A percentile compares a stretch with the other conserved stretches of the same genome.
Conservation (phyloP, 64 coral and sea anemone species). For the Montipora efflorescens region DNA sequence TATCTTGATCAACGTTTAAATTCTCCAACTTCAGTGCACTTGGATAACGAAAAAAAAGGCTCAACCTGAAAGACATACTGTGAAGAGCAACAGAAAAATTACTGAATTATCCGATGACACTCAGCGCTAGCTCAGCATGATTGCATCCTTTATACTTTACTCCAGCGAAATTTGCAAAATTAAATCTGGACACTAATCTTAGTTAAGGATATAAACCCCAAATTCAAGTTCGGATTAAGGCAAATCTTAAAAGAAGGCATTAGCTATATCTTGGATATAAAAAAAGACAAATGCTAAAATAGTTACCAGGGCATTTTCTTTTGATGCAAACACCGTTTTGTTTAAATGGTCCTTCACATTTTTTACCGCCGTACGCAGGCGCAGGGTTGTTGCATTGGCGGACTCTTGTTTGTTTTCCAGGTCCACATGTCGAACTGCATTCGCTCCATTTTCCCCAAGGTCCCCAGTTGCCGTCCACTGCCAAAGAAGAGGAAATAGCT, state of each 20-base stretch:
- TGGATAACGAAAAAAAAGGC: too few species aligned
- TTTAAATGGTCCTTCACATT: slow-evolving; percentile 15
- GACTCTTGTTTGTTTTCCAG: slow-evolving; percentile 22
- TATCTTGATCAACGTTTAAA: too few species aligned
- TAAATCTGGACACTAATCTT: too few species aligned
- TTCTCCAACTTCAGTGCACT: too few species aligned
- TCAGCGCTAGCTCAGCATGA: too few species aligned
- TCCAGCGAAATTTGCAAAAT: too few species aligned
- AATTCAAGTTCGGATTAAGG: neutral
- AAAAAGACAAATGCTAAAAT: neutral
- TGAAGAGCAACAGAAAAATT: too few species aligned
- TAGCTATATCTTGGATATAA: neutral
- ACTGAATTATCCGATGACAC: too few species aligned
- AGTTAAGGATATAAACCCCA: too few species aligned
- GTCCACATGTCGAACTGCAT: slow-evolving; percentile 42
- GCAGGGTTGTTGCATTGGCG: slow-evolving; percentile 44
- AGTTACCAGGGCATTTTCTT: slow-evolving; percentile 36
- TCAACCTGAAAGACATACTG: too few species aligned
- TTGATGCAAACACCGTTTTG: slow-evolving; percentile 22
- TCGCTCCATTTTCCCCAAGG: slow-evolving; percentile 46
- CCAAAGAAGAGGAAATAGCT: neutral
- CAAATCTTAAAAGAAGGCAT: neutral
- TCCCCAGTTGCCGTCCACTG: slow-evolving; percentile 27
- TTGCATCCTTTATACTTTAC: too few species aligned
- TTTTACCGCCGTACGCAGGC: slow-evolving; percentile 47